Base-by-base conservation (phyloP, 2,888 invertebrate genomes). In the Drosophila kambysellisi region DNA sequence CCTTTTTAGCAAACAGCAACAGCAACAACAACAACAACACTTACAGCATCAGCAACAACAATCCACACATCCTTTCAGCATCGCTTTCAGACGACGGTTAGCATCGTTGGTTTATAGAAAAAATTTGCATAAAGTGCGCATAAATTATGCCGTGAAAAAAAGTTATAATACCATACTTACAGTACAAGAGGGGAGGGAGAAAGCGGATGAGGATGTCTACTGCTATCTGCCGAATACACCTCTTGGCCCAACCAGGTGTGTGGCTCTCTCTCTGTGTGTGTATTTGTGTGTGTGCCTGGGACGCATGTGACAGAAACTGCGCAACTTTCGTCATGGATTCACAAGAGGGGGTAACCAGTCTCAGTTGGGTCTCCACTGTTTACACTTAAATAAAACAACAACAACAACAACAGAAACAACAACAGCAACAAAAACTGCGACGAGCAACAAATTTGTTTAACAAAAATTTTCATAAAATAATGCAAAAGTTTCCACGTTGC, bases 121-220 rank as follows among this genome's bases (percentile, higher is more conserved):
- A 90, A 85, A 88, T 91, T 89, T 91, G 79, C 90, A 89, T 89
- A 89, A 91, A 91, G 81, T 90, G 87, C 79, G 87, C 88, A 89
- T 89, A 89, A 89, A 89, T 89, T 89, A 88, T 90, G 84, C 81
- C 88, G 76, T 88, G 80, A 79, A 88, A 81, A 82, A 87, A 90
- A 88, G 88, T 91, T 88, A 91, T 89, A 91, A 91, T 85, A 80
- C 90, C 91, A 79, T 85, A 85, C 90, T 85, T 85, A 85, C 88
- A 89, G 79, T 63, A 63, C 41, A 60, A 70, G 69, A 41, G 30
- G 54, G 39, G 29, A 57, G 54, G 39, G 29, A 57, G 48, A 65
- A 60, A 11, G 43, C 39, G 37, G 54, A 53, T 48, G 33, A 53
- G 53, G 60, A 60, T 41, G 61, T 48, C 61, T 64, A 67, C 63